Percentiles rank a stretch among this genome's conserved stretches.
These are phyloP conservation scores for Labrus mixtus DNA, from an alignment of 2,113 vertebrate genomes.

Conservation along the genomic window DNA sequence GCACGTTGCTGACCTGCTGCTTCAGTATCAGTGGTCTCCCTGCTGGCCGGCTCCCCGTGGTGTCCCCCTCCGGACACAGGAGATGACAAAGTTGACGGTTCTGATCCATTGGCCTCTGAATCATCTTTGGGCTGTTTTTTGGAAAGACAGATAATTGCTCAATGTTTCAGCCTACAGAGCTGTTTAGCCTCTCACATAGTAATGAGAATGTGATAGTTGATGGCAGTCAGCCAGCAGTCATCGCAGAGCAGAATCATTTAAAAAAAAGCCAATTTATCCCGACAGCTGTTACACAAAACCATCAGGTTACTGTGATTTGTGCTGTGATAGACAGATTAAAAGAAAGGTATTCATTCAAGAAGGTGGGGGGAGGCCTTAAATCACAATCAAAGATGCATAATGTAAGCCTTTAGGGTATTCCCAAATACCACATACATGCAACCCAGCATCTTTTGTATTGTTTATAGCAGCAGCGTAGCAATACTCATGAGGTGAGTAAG, in stretches of 20 bases:
- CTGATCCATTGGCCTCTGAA: constrained; percentile 89
- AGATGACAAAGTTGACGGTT: constrained; percentile 89
- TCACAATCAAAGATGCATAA: constrained; percentile 45
- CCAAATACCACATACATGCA: constrained; percentile 14
- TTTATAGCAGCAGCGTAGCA: constrained; percentile 44
- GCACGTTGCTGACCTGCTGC: constrained; percentile 86
- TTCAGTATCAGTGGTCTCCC: constrained; percentile 91
- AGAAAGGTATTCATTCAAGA: neutral
- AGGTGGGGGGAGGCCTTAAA: constrained; percentile 5
- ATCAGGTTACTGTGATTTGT: constrained; percentile 39
- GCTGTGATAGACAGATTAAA: constrained; percentile 30
- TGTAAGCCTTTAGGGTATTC: constrained; percentile 18
- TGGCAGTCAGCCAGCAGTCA: constrained; percentile 19
- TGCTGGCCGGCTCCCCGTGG: constrained; percentile 85
- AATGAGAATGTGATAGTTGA: constrained; percentile 43
- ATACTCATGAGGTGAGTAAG: constrained; percentile 42
- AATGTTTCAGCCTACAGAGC: constrained; percentile 20
- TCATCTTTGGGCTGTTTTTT: constrained; percentile 89
- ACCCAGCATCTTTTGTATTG: constrained; percentile 25
- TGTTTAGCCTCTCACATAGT: constrained; percentile 35
- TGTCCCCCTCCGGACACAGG: constrained; percentile 90
- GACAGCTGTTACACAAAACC: constrained; percentile 32
- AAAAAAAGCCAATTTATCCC: constrained; percentile 10
- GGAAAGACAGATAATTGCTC: constrained; percentile 40
- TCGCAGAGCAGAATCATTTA: constrained; percentile 17